Evolutionary conservation across 2,797 vertebrate genomes (phyloP), one percentile per base, ranked within the genome.

Genomic region (Lepus townsendii): DNA sequence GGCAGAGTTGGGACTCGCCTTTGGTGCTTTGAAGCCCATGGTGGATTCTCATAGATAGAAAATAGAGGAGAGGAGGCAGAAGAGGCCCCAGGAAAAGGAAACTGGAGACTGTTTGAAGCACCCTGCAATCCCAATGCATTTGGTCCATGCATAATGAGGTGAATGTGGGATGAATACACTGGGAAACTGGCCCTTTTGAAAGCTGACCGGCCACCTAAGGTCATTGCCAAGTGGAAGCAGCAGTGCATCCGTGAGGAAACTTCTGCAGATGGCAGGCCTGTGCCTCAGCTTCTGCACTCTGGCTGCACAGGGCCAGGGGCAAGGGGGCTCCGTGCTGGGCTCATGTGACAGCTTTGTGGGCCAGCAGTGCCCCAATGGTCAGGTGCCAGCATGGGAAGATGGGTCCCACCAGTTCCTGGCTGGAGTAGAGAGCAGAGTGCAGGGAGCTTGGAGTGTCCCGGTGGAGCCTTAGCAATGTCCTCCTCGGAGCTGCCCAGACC

Each of bases 11-110:
- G 63, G 11, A 60, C 57, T 88, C 10, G 52, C 30, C 42, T 75
- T 54, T 63, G 63, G 86, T 88, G 38, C 16, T 75, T 54, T 52
- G 63, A 91, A 90, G 47, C 12, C 66, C 20, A 32, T 42, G 38
- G 35, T 50, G 27, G 42, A 57, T 72, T 35, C 77, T 86, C 27
- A 24, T 54, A 92, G 83, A 30, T n/a, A 75, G 75, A 71, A 96
- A 57, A 54, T 63, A 42, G 72, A 93, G 19, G n/a, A 3, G 24
- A 77, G 8, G 27, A 19, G 27, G 5, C 60, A 83, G 38, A 92
- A 91, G 90, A 83, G 4, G 27, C 14, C 26, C 3, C 1, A 32
- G 65, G 32, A 73, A 80, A 73, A 90, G 65, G 69, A 90, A 87
- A 91, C 14, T 62, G 10, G n/a, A 57, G 57, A 27, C 24, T 73